phyloP scores from a whole-genome alignment of 1,140 invertebrate species.

The Drosophila gunungcola region DNA sequence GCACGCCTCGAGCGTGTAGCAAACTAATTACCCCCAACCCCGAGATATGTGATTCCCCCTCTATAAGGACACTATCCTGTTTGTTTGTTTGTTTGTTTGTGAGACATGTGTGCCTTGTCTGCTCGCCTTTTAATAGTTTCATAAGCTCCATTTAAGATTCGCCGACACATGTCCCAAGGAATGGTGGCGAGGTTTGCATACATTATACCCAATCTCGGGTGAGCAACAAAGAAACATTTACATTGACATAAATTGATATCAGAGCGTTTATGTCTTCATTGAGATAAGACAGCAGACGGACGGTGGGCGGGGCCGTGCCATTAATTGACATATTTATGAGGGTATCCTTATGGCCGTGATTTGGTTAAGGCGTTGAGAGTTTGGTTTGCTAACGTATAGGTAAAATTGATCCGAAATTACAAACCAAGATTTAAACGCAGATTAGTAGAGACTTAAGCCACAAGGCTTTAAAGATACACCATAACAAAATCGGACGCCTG shows the following conservation, averaged over 20 bases:
- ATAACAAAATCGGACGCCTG: too few species aligned
- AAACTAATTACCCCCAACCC: constrained; percentile 77
- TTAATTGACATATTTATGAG: constrained; percentile 84
- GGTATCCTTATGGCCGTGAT: constrained; percentile 68
- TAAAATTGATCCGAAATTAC: too few species aligned
- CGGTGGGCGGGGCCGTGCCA: constrained; percentile 40
- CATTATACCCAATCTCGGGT: constrained; percentile 59
- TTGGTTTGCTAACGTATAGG: not conserved
- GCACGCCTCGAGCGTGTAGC: constrained; percentile 75
- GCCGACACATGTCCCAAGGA: constrained; percentile 80
- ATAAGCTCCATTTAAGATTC: constrained; percentile 85
- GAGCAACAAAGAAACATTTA: constrained; percentile 57
- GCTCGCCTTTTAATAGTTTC: constrained; percentile 82
- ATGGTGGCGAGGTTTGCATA: constrained; percentile 45
- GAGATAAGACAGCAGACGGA: constrained; percentile 57
- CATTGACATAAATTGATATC: constrained; percentile 83
- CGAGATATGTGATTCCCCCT: not conserved
- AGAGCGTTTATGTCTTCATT: constrained; percentile 80
- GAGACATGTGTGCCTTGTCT: constrained; percentile 57
- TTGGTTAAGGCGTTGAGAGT: constrained; percentile 64
- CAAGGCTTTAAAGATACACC: too few species aligned
- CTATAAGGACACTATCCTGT: constrained; percentile 23
- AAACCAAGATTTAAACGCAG: too few species aligned
- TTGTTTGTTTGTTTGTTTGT: constrained; percentile 65
- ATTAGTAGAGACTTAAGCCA: too few species aligned